Evolutionary conservation across 2,113 vertebrate genomes (phyloP), one percentile per base, ranked within the genome.

Genomic region (Blennius ocellaris): DNA sequence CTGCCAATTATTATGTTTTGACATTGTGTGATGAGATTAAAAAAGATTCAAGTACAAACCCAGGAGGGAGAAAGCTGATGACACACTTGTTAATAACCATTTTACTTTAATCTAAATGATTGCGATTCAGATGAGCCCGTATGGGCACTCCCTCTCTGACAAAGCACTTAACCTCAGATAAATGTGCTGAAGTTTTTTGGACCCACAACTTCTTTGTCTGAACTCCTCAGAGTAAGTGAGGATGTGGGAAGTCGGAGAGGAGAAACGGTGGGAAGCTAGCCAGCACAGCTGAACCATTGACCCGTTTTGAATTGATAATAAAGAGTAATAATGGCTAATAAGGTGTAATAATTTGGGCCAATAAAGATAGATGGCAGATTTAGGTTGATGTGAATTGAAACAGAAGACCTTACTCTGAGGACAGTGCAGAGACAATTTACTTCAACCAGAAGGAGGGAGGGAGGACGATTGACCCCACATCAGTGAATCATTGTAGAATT

Each of bases 401-500:
- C 87, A 85, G 91, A 89, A 82, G 91, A 87, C 87, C 87, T 93
- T 90, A 82, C 81, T 78, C 55, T 61, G 82, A 89, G 77, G 83
- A 90, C 76, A 51, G 37, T 68, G 58, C 82, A 93, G 91, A 82
- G 94, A 92, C 93, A 90, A 91, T 92, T 92, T 87, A 92, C 94
- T 96, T 92, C 93, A 94, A 92, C 90, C 89, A 71, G 21, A 83
- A 11, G 11, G 21, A 30, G 21, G 21, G 21, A 30, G 89, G 88
- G 91, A 44, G 92, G 49, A 90, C 94, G 82, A 88, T 88, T 93
- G 91, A 95, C 92, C 89, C 89, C 73, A 80, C 62, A 90, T 91
- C 93, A 88, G 87, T 94, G 93, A 96, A 95, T 96, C 96, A 96
- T 89, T 87, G 39, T 37, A 45, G 57, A 73, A 84, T 79, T 80